A percentile compares a stretch with the other conserved stretches of the same genome.
Evolutionary conservation across 2,113 vertebrate species (phyloP).

Genomic region (Sinocyclocheilus maitianheensis): DNA sequence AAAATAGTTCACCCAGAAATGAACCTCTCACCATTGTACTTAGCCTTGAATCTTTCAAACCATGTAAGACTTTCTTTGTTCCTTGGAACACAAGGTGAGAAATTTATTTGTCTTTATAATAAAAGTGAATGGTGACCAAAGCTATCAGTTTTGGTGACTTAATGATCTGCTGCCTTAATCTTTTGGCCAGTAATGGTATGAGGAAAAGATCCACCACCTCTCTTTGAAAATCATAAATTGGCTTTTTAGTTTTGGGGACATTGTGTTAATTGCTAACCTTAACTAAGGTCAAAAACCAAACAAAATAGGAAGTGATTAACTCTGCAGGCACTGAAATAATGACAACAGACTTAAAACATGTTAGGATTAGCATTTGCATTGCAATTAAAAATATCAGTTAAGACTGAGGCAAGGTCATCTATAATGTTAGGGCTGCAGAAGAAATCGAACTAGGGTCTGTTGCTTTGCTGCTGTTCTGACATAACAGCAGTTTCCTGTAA

Average conservation of each 20-base stretch:
- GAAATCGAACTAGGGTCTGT: neutral
- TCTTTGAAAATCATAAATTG: no score
- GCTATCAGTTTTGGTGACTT: neutral
- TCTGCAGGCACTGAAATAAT: slow-evolving; percentile 29
- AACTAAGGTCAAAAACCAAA: slow-evolving; percentile 21
- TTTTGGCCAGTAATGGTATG: no score
- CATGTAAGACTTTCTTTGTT: neutral
- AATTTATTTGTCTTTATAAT: neutral
- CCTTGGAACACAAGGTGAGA: neutral
- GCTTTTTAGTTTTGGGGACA: neutral
- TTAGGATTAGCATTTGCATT: neutral
- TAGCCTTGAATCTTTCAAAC: neutral
- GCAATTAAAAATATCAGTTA: slow-evolving; percentile 7
- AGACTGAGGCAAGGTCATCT: slow-evolving; percentile 9
- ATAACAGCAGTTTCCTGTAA: neutral
- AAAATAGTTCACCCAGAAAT: neutral
- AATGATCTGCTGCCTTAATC: no score
- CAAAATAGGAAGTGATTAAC: slow-evolving; percentile 3
- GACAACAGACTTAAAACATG: slow-evolving; percentile 8
- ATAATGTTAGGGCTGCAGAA: neutral
- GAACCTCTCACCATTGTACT: neutral
- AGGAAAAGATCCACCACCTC: no score
- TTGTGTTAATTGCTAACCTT: slow-evolving; percentile 6
- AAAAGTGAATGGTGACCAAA: neutral
- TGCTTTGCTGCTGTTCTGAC: slow-evolving; percentile 20